Conservation (phyloP, 2,888 invertebrate species). For the Lysandra coridon region DNA sequence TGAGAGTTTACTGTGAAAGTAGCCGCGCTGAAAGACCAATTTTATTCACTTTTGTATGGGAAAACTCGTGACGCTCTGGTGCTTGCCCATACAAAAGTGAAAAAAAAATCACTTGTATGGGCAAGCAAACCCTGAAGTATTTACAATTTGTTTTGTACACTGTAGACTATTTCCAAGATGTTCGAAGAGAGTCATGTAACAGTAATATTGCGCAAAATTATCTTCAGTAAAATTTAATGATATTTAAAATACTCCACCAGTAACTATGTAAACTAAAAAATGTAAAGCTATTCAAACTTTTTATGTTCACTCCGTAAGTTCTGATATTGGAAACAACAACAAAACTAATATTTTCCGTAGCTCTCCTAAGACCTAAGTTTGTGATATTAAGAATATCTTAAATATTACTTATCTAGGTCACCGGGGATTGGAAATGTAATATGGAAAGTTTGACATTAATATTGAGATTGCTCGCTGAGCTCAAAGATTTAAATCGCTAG, state of each 20-base stretch:
- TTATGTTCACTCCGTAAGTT: background rate
- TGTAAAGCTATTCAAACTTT: background rate
- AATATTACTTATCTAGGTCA: conserved; percentile 56
- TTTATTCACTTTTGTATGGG: too few relatives aligned
- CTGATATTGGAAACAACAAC: conserved; percentile 20
- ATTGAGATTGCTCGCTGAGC: conserved; percentile 47
- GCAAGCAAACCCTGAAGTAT: too few relatives aligned
- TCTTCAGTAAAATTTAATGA: background rate
- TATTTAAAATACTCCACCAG: background rate
- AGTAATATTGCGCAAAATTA: too few relatives aligned
- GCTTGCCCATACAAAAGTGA: too few relatives aligned
- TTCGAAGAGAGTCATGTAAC: too few relatives aligned
- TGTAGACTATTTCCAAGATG: too few relatives aligned
- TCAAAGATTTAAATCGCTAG: background rate
- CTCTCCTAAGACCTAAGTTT: conserved; percentile 18
- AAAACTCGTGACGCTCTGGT: too few relatives aligned
- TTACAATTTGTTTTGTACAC: too few relatives aligned
- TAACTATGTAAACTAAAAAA: too few relatives aligned
- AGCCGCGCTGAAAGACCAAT: too few relatives aligned
- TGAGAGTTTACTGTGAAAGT: too few relatives aligned
- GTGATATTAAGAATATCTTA: conserved; percentile 25
- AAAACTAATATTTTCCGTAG: conserved; percentile 20
- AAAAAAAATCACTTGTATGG: too few relatives aligned
- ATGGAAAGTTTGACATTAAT: conserved; percentile 60
- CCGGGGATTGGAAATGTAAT: conserved; percentile 56